Base-by-base conservation (phyloP, 2,888 invertebrate species). In the Bhutanitis thaidina region DNA sequence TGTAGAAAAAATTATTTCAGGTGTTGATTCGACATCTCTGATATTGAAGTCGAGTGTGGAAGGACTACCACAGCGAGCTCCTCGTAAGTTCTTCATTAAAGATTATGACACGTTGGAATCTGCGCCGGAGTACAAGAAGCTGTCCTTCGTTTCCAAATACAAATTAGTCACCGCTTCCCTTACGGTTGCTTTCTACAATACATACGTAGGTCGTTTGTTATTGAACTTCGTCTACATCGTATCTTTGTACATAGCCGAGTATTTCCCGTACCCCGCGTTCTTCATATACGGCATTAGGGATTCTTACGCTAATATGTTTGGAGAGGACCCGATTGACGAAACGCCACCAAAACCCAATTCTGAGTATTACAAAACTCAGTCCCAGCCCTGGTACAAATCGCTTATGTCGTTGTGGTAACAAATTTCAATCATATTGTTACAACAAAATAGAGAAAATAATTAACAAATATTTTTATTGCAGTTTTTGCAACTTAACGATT, bases 231-330 rank as follows among this genome's bases (percentile, higher is more conserved):
- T 90, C 40, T 89, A 92, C 67, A 80, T 85, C 65, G 41, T 91
- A 0, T 72, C 85, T 1, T 74, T 93, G 38, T 90, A 89, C 60
- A 60, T 93, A 0, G 90, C 92, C 57, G 88, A 90, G 56, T 82
- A 91, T 40, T 91, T 90, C 59, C 94, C 94, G 1, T 91, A 91
- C 58, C 64, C 93, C 37, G 93, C 93, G 3, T 91, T 91, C 65
- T 90, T 84, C 62, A 76, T 74, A 15, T 93, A 88, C 64, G 93
- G 93, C 9, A 65, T 80, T 8, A 79, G 77, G 53, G 76, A 88
- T 38, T 84, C 92, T 0, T 83, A 90, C 56, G 91, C 92, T 0
- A 71, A 90, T 40, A 90, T 91, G 20, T 83, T 79, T 20, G 47
- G 44, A 14, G 67, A 69, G 8, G 54, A 56, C 13, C 59, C 58